phyloP scores from a whole-genome alignment of 2,113 vertebrate species.

The Garra rufa region DNA sequence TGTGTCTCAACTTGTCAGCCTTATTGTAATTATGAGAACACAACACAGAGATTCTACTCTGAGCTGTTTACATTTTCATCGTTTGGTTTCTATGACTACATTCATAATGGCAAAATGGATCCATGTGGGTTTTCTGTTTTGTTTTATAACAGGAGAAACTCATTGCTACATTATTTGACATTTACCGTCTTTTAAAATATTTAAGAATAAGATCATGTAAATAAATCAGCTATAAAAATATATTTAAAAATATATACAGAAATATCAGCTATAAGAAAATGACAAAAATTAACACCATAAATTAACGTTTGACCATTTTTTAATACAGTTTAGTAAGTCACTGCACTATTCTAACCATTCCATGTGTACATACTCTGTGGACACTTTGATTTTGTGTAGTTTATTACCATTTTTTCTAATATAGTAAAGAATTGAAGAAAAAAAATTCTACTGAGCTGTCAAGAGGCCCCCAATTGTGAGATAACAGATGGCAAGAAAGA shows the following conservation, averaged over 20 bases:
- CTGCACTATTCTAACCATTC: background rate
- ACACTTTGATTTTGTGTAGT: background rate
- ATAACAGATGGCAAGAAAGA: background rate
- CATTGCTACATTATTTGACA: background rate
- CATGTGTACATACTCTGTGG: background rate
- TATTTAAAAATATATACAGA: background rate
- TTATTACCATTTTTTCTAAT: background rate
- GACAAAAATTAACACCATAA: too few species aligned
- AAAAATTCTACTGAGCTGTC: too few species aligned
- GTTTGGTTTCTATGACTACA: background rate
- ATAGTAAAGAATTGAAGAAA: background rate
- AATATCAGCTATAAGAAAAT: too few species aligned
- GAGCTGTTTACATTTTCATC: background rate
- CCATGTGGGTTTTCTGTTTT: background rate
- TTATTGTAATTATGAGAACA: background rate
- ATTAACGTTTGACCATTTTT: too few species aligned
- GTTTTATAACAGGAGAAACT: background rate
- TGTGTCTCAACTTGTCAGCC: background rate
- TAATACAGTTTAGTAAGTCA: background rate
- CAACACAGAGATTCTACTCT: background rate
- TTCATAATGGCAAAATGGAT: background rate
- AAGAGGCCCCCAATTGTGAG: background rate
- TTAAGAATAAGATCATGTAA: background rate
- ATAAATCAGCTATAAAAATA: too few species aligned
- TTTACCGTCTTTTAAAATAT: background rate